These are phyloP conservation scores for Peromyscus maniculatus DNA, from an alignment of 2,113 vertebrate genomes.

Conservation along the genomic window DNA sequence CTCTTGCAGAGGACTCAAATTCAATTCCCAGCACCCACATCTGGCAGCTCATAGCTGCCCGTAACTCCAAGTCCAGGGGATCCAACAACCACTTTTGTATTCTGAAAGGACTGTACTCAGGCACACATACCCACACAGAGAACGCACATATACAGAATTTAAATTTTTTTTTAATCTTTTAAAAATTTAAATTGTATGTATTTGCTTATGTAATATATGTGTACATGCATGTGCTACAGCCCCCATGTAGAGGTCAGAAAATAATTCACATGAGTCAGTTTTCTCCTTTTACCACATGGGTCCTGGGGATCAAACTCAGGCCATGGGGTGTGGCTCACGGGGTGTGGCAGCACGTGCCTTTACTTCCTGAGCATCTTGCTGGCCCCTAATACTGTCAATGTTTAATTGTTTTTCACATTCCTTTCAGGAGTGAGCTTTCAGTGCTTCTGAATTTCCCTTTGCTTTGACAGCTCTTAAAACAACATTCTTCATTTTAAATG, in stretches of 20 bases:
- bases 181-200: background rate
- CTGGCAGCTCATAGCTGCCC: background rate
- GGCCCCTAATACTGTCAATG: slow-evolving; percentile 36
- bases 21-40: background rate
- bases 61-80: background rate
- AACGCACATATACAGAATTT: background rate
- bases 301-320: background rate
- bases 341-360: too few relatives aligned
- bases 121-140: background rate
- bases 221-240: background rate
- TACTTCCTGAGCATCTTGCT: background rate
- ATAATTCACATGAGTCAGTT: background rate
- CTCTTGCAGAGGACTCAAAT: background rate
- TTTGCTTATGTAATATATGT: background rate
- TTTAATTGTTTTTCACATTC: slow-evolving; percentile 77
- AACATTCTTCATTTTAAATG: slow-evolving; percentile 63
- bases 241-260: background rate
- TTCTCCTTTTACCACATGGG: background rate
- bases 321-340: too few relatives aligned
- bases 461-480: slow-evolving; percentile 46
- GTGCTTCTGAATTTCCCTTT: slow-evolving; percentile 66
- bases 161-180: background rate
- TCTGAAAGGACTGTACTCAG: background rate
- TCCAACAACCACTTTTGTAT: background rate
- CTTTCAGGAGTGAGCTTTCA: slow-evolving; percentile 52